These are phyloP conservation scores for Brevimyrus niger DNA, from an alignment of 2,113 vertebrate genomes.

Conservation along the genomic window DNA sequence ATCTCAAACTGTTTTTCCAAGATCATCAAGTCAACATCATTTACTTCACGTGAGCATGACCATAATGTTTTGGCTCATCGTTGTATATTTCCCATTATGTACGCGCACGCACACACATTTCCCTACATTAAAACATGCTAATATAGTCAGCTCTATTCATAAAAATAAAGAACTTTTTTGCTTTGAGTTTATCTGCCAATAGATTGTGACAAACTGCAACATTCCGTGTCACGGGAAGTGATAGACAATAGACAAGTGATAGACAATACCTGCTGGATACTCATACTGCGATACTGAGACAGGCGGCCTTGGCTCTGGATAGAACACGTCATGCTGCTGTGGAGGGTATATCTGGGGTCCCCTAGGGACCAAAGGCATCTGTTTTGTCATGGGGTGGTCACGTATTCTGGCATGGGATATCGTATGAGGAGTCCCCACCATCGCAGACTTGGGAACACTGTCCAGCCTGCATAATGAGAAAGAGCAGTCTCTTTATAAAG, in stretches of 20 bases:
- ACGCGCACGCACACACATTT: too few species aligned
- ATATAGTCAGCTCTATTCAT: background rate
- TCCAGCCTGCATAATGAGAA: slow-evolving; percentile 64
- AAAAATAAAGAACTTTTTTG: background rate
- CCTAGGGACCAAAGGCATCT: slow-evolving; percentile 76
- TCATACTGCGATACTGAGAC: slow-evolving; percentile 81
- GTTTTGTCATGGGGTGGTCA: slow-evolving; percentile 77
- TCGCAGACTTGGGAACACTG: slow-evolving; percentile 66
- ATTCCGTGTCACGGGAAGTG: background rate
- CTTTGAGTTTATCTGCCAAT: background rate
- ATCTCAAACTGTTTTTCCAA: background rate
- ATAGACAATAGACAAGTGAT: too few species aligned
- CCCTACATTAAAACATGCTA: background rate
- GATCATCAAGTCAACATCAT: background rate
- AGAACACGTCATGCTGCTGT: slow-evolving; percentile 79
- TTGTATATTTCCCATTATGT: background rate
- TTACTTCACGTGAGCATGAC: background rate
- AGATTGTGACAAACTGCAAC: background rate
- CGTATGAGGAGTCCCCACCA: slow-evolving; percentile 72
- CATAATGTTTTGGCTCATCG: background rate
- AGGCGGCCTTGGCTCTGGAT: slow-evolving; percentile 66
- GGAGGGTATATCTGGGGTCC: slow-evolving; percentile 76
- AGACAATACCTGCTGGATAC: slow-evolving; percentile 72
- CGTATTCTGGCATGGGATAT: slow-evolving; percentile 65
- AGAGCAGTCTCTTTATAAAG: background rate